Evolutionary conservation across 2,888 invertebrate genomes (phyloP).

Genomic region (Bombylius discolor): DNA sequence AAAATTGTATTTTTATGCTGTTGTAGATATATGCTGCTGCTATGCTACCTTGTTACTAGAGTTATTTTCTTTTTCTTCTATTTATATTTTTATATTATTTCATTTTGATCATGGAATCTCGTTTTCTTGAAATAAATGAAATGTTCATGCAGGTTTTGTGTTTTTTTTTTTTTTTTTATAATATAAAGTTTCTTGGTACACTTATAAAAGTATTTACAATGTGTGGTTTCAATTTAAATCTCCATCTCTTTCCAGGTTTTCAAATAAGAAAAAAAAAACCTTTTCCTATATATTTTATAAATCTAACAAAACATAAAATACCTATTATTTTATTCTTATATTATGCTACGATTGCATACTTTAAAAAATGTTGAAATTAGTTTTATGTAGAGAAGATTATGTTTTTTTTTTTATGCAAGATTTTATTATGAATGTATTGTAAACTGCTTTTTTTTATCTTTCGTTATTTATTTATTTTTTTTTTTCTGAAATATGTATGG

Average conservation of each 20-base stretch:
- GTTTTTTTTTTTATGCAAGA: too few species aligned
- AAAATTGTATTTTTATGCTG: too few species aligned
- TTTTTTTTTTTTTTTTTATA: too few species aligned
- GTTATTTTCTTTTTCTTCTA: not conserved
- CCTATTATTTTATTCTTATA: too few species aligned
- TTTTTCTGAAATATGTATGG: not conserved
- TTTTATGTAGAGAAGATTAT: too few species aligned
- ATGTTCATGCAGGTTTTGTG: not conserved
- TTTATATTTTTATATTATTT: not conserved
- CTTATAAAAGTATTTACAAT: not conserved
- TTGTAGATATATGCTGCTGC: not conserved
- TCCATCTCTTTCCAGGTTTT: not conserved
- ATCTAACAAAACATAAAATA: not conserved
- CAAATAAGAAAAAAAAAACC: too few species aligned
- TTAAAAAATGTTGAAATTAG: not conserved
- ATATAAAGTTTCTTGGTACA: too few species aligned
- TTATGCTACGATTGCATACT: not conserved
- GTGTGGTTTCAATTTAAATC: not conserved
- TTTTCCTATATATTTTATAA: not conserved
- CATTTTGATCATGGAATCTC: not conserved
- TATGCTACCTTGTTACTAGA: not conserved
- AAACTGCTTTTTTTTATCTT: too few species aligned
- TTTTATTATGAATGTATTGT: too few species aligned
- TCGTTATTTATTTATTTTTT: too few species aligned
- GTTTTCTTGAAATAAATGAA: not conserved